Evolutionary conservation across 2,113 vertebrate species (phyloP), one percentile per base, ranked within the genome.

Genomic region (Alouatta palliata): DNA sequence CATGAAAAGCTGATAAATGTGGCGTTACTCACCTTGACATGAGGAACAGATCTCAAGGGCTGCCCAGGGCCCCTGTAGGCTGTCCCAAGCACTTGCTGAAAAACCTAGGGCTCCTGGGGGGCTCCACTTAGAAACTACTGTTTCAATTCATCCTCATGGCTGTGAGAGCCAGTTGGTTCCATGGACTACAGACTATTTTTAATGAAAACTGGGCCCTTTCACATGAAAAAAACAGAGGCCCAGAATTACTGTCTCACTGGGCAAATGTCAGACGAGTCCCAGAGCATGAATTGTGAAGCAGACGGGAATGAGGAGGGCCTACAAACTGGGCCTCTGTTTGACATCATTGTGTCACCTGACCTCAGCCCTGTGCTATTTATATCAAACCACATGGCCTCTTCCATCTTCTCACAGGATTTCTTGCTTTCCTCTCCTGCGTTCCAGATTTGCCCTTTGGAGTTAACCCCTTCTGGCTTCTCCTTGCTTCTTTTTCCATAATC

Each of bases 181-280:
- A 35, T 12, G 0, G 0, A 86, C 49, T 61, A 37, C 1, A 27
- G 71, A 71, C 71, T 81, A 49, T 85, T 94, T 94, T 71, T 47
- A 66, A 58, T 73, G 66, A 96, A 92, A 96, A 90, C 52, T 17
- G 30, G 47, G 61, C 37, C 61, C 49, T 91, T 90, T 68, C 79
- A 21, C 45, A 58, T 71, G 84, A 92, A 94, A 87, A 87, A 87
- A 66, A 21, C 64, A 91, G 89, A 97, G 49, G 40, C 49, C 81
- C 40, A 58, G 35, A 88, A 45, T 95, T 84, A 96, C n/a, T 47
- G 82, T 77, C 93, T 82, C 95, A 49, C n/a, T 0, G 61, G 71
- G 88, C 47, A 66, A 81, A 92, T 37, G 89, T 82, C 88, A 73
- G 52, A 25, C 20, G 3, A 20, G n/a, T 14, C n/a, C 14, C 27